phyloP scores from a whole-genome alignment of 2,888 invertebrate genomes.

The Polyommatus iphigenia region DNA sequence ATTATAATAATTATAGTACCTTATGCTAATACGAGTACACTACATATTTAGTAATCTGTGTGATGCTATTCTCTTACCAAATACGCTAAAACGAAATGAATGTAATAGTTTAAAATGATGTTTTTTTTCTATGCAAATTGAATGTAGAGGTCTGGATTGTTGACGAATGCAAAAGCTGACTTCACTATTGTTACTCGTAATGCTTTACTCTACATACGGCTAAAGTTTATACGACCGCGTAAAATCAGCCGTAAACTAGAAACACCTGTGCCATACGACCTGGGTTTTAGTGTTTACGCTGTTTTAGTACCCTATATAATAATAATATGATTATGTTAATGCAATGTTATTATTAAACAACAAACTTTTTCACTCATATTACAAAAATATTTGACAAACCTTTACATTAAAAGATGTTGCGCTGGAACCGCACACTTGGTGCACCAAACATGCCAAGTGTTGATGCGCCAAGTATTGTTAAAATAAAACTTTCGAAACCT shows the following conservation, averaged over 20 bases:
- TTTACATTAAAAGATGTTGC: too few relatives aligned
- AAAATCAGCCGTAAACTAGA: neutral
- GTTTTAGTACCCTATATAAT: neutral
- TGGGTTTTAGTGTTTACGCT: neutral
- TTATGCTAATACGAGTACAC: too few relatives aligned
- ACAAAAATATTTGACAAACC: too few relatives aligned
- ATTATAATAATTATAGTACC: too few relatives aligned
- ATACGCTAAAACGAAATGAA: neutral
- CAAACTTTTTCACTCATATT: too few relatives aligned
- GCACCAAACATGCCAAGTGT: too few relatives aligned
- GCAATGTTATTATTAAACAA: too few relatives aligned
- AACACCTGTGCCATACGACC: neutral
- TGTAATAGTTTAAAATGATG: neutral
- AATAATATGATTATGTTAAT: too few relatives aligned
- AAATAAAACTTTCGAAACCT: too few relatives aligned
- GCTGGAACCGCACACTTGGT: too few relatives aligned
- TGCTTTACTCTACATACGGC: conserved; percentile 39
- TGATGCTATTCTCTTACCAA: neutral
- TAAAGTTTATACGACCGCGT: neutral
- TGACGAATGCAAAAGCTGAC: neutral
- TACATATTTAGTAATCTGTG: too few relatives aligned
- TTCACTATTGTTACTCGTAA: neutral
- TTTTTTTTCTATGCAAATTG: neutral
- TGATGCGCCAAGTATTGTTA: too few relatives aligned
- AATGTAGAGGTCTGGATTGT: neutral